Percentiles rank a stretch among this genome's conserved stretches.
phyloP scores from a whole-genome alignment of 2,797 vertebrate species.

The Anolis apletophallus region DNA sequence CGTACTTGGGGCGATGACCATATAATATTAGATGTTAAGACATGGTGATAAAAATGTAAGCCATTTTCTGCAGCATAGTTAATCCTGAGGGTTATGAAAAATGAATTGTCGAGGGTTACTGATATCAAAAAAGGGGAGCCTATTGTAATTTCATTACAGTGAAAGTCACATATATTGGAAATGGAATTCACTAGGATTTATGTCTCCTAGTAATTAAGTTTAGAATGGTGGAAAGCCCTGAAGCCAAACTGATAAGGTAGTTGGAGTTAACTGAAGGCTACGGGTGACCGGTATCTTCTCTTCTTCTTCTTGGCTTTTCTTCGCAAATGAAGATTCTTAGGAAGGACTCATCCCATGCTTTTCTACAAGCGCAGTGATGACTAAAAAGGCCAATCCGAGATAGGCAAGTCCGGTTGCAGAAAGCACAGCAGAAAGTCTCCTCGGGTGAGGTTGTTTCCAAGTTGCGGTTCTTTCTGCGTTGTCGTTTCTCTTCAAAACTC shows the following conservation, averaged over 20 bases:
- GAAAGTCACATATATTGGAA: not conserved
- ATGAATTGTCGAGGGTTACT: not conserved
- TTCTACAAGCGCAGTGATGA: too few relatives aligned
- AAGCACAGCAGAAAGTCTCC: too few relatives aligned
- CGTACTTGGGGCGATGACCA: not conserved
- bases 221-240: not conserved
- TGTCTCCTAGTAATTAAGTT: not conserved
- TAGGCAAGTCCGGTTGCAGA: too few relatives aligned
- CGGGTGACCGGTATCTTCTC: not conserved
- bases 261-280: not conserved
- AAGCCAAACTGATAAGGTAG: not conserved
- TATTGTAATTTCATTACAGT: rapidly evolving
- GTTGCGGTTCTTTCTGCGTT: too few relatives aligned
- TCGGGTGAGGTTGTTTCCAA: too few relatives aligned
- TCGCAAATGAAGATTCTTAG: too few relatives aligned
- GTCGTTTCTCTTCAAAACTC: too few relatives aligned
- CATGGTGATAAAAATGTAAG: not conserved
- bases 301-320: too few relatives aligned
- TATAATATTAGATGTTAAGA: not conserved
- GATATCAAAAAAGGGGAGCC: not conserved
- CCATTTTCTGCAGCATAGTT: not conserved
- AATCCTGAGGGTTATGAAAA: not conserved
- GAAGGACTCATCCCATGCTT: too few relatives aligned
- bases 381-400: too few relatives aligned
- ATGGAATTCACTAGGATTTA: not conserved